phyloP scores from a whole-genome alignment of 2,888 invertebrate genomes.

The Venustoraphidia nigricollis region DNA sequence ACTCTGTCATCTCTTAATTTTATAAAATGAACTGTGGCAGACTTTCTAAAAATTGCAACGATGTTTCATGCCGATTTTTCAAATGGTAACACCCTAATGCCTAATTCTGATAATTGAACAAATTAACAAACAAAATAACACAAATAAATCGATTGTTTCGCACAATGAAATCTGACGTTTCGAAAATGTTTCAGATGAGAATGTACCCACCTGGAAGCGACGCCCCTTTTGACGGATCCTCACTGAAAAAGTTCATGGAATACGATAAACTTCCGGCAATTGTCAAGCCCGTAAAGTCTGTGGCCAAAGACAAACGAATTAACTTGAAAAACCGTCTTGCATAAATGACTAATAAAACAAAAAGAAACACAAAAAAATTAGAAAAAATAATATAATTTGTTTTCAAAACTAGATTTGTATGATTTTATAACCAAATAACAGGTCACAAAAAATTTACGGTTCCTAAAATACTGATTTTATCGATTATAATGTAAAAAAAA shows the following conservation, averaged over 20 bases:
- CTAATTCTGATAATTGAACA: no score
- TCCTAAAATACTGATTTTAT: no score
- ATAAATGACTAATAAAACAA: neutral
- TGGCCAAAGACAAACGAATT: constrained; percentile 3
- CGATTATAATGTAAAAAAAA: no score
- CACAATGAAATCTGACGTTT: constrained; percentile 10
- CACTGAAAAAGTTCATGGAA: constrained; percentile 33
- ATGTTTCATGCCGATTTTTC: no score
- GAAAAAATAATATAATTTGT: neutral
- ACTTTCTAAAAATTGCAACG: no score
- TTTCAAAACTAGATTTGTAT: neutral
- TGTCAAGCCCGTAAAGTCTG: constrained; percentile 11
- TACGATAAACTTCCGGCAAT: constrained; percentile 27
- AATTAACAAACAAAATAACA: neutral
- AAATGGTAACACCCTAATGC: no score
- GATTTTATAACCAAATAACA: no score
- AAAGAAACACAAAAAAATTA: neutral
- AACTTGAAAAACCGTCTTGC: constrained; percentile 5
- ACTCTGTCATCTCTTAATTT: no score
- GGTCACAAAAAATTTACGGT: no score
- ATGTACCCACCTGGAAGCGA: constrained; percentile 51
- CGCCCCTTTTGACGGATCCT: constrained; percentile 33
- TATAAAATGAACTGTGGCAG: no score
- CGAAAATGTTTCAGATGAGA: constrained; percentile 39
- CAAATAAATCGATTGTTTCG: neutral